Percentiles rank a stretch among this genome's conserved stretches.
phyloP scores from a whole-genome alignment of 1,140 invertebrate species.

The Periplaneta americana region DNA sequence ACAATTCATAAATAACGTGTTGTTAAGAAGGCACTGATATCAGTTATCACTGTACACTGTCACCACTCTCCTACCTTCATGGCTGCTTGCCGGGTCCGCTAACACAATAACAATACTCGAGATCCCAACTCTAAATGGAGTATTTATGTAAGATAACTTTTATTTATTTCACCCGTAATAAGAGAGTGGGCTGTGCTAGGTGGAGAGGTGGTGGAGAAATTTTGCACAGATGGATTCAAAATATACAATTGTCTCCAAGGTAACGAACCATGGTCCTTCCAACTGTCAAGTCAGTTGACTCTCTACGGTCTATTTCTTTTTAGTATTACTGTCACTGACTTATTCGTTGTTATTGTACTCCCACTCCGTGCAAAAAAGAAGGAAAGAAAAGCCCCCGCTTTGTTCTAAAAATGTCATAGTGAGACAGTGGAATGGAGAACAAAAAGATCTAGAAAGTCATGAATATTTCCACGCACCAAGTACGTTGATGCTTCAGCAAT shows the following conservation, averaged over 20 bases:
- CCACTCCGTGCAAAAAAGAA: background rate
- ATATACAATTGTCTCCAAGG: background rate
- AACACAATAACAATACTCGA: background rate
- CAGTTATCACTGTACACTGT: background rate
- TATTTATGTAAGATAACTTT: background rate
- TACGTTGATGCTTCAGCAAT: background rate
- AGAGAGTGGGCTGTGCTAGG: background rate
- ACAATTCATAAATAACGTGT: no score
- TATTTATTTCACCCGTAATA: background rate
- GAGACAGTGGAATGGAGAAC: background rate
- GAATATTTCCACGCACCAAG: background rate
- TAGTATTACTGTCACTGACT: background rate
- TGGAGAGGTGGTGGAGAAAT: background rate
- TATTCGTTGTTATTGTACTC: background rate
- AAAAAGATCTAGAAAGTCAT: background rate
- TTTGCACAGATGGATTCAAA: background rate
- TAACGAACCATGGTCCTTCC: background rate
- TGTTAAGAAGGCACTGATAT: no score
- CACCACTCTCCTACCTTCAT: background rate
- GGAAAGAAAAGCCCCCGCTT: background rate
- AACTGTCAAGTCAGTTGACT: background rate
- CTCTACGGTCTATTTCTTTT: background rate
- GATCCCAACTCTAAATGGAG: background rate
- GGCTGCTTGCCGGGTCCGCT: background rate
- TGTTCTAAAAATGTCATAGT: background rate